A percentile compares a stretch with the other conserved stretches of the same genome.
Conservation (phyloP, 2,797 vertebrate species). For the Sternarchorhynchus goeldii region DNA sequence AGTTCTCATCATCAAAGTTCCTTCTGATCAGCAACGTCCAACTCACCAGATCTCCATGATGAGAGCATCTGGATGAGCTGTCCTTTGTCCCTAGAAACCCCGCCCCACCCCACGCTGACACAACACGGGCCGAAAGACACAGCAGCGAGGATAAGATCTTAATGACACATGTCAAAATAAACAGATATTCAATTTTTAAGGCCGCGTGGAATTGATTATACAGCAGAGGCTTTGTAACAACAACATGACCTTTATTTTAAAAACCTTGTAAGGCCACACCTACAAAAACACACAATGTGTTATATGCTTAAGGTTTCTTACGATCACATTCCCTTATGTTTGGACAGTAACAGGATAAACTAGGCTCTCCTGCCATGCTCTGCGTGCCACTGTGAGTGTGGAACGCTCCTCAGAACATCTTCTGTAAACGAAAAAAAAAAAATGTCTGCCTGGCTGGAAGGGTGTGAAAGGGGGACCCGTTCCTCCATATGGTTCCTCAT, state of each 20-base stretch:
- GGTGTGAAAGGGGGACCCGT: background rate
- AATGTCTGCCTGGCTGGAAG: background rate
- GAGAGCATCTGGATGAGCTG: background rate
- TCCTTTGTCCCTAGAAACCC: constrained; percentile 21
- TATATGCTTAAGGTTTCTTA: too few relatives aligned
- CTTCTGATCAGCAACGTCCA: background rate
- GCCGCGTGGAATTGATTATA: background rate
- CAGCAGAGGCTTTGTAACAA: background rate
- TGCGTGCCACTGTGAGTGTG: too few relatives aligned
- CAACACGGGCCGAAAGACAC: constrained; percentile 37
- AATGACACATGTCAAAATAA: background rate
- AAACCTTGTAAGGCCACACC: constrained; percentile 64
- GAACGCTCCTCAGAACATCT: background rate
- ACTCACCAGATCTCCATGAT: background rate
- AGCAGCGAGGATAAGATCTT: background rate
- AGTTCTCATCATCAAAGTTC: background rate
- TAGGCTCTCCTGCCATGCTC: too few relatives aligned
- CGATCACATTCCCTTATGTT: too few relatives aligned
- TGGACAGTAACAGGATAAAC: too few relatives aligned
- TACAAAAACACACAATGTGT: constrained; percentile 46
- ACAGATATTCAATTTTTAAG: constrained; percentile 3
- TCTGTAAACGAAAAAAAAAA: background rate
- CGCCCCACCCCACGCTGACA: background rate
- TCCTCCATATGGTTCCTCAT: background rate
- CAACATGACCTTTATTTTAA: constrained; percentile 23